Evolutionary conservation across 2,888 invertebrate genomes (phyloP).

Genomic region (Serripes groenlandicus): DNA sequence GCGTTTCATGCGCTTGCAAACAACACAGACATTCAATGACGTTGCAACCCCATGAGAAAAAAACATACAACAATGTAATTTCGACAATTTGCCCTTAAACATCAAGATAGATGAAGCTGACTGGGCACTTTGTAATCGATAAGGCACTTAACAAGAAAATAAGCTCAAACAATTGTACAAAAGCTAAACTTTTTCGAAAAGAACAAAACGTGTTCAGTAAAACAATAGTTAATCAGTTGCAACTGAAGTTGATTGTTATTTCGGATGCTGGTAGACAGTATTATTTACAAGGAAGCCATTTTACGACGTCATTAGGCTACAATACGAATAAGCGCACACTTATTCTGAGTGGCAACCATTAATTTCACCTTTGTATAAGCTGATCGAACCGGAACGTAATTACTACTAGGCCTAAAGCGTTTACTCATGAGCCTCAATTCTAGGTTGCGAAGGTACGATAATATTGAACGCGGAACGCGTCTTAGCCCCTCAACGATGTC

Average conservation of each 20-base stretch:
- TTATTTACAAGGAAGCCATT: constrained; percentile 3
- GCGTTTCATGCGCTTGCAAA: constrained; percentile 35
- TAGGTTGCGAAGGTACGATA: constrained; percentile 68
- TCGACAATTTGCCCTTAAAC: not conserved
- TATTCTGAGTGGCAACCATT: constrained; percentile 31
- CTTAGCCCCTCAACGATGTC: constrained; percentile 60
- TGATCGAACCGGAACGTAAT: constrained; percentile 56
- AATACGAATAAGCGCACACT: constrained; percentile 19
- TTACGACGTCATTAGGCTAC: constrained; percentile 4
- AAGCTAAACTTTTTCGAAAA: constrained; percentile 20
- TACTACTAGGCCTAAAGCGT: constrained; percentile 38
- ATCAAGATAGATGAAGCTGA: constrained; percentile 8
- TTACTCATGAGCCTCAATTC: constrained; percentile 45
- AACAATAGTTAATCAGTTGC: constrained; percentile 22
- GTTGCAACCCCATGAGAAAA: constrained; percentile 66
- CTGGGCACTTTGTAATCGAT: constrained; percentile 5
- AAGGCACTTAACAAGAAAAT: constrained; percentile 21
- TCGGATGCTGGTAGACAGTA: constrained; percentile 17
- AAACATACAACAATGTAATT: constrained; percentile 55
- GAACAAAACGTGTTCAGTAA: constrained; percentile 3
- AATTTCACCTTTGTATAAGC: constrained; percentile 67
- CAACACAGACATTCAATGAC: constrained; percentile 27
- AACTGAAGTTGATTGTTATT: constrained; percentile 10
- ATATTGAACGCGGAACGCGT: constrained; percentile 68
- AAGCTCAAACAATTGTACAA: constrained; percentile 30